Conservation (phyloP, 2,113 vertebrate genomes). For the Labeo catla region DNA sequence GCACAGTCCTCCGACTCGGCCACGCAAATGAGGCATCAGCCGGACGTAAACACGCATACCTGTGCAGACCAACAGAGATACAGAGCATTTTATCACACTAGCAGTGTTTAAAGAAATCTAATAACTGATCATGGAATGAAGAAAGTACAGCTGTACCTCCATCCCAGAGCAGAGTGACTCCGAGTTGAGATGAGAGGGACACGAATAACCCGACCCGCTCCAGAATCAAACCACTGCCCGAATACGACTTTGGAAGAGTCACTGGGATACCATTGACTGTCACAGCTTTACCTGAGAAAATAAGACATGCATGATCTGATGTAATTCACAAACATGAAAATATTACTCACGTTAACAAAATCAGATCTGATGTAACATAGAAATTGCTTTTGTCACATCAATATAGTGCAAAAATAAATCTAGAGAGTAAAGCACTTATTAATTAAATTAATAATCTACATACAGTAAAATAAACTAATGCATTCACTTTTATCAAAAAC, state of each 20-base stretch:
- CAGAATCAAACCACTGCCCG: conserved; percentile 81
- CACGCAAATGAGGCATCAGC: conserved; percentile 76
- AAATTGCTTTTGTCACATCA: neutral
- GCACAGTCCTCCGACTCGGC: conserved; percentile 84
- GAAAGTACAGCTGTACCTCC: conserved; percentile 75
- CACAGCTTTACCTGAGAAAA: conserved; percentile 80
- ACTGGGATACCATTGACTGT: conserved; percentile 85
- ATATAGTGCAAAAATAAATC: neutral
- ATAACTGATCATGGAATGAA: neutral
- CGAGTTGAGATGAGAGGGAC: conserved; percentile 78
- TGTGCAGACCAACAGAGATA: conserved; percentile 51
- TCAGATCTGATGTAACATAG: neutral
- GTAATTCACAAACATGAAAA: neutral
- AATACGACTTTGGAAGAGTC: conserved; percentile 81
- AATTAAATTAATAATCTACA: too few relatives aligned
- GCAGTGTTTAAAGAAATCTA: neutral
- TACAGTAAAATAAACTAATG: too few relatives aligned
- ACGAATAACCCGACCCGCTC: conserved; percentile 81
- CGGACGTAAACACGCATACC: conserved; percentile 88
- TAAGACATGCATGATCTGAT: neutral
- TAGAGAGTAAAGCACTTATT: neutral
- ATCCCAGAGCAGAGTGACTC: conserved; percentile 88
- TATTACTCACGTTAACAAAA: too few relatives aligned
- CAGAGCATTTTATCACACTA: neutral
- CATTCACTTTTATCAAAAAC: too few relatives aligned